Evolutionary conservation across 1,140 invertebrate genomes (phyloP), one percentile per base, ranked within the genome.

Genomic region (Eriosoma lanigerum): DNA sequence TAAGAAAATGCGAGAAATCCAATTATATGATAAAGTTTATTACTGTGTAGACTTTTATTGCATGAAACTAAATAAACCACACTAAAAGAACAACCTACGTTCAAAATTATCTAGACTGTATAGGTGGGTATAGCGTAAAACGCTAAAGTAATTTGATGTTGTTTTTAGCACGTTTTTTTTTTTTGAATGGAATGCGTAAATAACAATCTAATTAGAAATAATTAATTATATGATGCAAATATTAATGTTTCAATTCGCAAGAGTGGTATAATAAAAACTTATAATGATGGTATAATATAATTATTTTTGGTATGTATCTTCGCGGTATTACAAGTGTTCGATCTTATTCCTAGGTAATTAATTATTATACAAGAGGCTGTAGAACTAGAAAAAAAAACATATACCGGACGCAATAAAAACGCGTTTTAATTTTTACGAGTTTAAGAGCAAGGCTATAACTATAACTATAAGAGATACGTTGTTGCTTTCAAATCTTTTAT

Each of bases 351-450:
- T 26, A 75, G n/a, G n/a, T n/a, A n/a, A 52, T 56, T 75, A 75
- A 75, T 75, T 75, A 75, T 38, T 44, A 38, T 58, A 75, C 50
- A 29, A 75, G 52, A 21, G 13, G 72, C 32, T 38, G 32, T 38
- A 38, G 32, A 4, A 38, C 8, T 38, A 38, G 26, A 26, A 62
- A 62, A 48, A 62, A 62, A 26, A 76, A n/a, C 29, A 5, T 17
- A 75, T 58, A 76, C 73, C 54, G 73, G 73, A 76, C 32, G 73
- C 52, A 38, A 75, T 75, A 75, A 75, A 75, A 75, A 75, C 26
- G 50, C 54, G 73, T 76, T 60, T 76, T 44, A 58, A 56, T 58
- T 58, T 76, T 76, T 76, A 76, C 73, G 73, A 76, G 29, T 32
- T 32, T 21, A 32, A 54, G 52, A 52, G 73, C 54, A 52, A 76